Conservation (phyloP, 2,113 vertebrate species). For the Zapornia atra region DNA sequence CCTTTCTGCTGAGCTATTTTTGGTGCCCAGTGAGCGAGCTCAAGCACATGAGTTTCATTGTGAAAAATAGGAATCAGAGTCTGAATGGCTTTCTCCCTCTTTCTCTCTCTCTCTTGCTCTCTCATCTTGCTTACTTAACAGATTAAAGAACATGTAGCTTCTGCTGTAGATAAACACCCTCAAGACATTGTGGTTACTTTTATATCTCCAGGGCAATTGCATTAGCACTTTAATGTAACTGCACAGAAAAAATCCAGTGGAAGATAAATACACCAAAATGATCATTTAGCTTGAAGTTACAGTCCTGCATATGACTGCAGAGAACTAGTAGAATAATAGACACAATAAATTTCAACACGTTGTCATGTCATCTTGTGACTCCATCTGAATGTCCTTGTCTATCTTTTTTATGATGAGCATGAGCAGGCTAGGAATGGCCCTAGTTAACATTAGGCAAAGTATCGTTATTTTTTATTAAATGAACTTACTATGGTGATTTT, state of each 20-base stretch:
- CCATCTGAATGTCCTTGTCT: neutral
- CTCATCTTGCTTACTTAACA: neutral
- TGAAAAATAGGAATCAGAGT: constrained; percentile 28
- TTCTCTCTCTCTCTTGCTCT: neutral
- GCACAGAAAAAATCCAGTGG: neutral
- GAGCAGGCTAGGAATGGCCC: neutral
- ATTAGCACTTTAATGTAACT: constrained; percentile 13
- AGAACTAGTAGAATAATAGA: neutral
- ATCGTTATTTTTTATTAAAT: neutral
- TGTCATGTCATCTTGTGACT: neutral
- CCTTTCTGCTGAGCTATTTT: constrained; percentile 64
- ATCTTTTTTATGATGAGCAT: neutral
- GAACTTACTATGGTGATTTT: neutral
- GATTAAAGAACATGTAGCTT: neutral
- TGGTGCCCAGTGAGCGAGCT: neutral
- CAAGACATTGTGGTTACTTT: neutral
- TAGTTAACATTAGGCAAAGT: neutral
- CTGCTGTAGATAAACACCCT: constrained; percentile 3
- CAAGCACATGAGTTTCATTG: constrained; percentile 43
- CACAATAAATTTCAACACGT: neutral
- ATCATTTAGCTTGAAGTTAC: neutral
- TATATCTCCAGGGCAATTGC: neutral
- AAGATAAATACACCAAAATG: neutral
- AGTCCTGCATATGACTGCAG: neutral
- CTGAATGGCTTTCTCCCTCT: constrained; percentile 17